Percentiles rank a stretch among this genome's conserved stretches.
These are phyloP conservation scores for Myodes glareolus DNA, from an alignment of 2,113 vertebrate genomes.

Conservation along the genomic window DNA sequence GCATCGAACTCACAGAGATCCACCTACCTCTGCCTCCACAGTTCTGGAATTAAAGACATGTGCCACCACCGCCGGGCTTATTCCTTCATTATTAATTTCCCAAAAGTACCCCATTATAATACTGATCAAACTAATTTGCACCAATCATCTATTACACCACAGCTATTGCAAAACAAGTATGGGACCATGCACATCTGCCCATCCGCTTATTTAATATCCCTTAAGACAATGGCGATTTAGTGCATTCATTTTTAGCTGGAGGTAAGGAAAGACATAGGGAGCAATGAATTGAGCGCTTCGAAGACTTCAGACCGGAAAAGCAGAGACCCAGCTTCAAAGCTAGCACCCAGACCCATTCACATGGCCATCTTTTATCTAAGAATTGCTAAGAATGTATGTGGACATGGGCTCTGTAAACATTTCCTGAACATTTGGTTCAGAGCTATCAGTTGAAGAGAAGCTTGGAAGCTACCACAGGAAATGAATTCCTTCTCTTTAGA, in stretches of 20 bases:
- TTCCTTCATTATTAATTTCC: constrained; percentile 76
- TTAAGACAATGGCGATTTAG: background rate
- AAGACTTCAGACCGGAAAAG: background rate
- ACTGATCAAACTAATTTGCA: background rate
- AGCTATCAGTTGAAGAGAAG: constrained; percentile 43
- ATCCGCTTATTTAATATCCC: background rate
- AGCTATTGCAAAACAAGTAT: background rate
- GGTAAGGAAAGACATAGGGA: background rate
- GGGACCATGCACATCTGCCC: background rate
- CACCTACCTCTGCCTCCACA: too few relatives aligned
- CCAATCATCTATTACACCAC: background rate
- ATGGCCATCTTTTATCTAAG: constrained; percentile 22
- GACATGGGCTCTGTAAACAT: constrained; percentile 44
- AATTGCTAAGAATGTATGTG: constrained; percentile 16
- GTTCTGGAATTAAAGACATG: too few relatives aligned
- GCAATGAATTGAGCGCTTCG: background rate
- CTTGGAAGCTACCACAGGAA: constrained; percentile 38
- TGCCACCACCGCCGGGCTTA: background rate
- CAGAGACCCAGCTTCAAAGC: background rate
- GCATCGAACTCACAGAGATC: too few relatives aligned
- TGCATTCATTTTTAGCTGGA: background rate
- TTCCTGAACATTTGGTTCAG: constrained; percentile 32
- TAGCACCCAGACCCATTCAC: background rate
- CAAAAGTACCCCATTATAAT: background rate
- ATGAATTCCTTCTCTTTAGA: constrained; percentile 8